A percentile compares a stretch with the other conserved stretches of the same genome.
phyloP scores from a whole-genome alignment of 1,140 invertebrate genomes.

The Phocides pigmalion region DNA sequence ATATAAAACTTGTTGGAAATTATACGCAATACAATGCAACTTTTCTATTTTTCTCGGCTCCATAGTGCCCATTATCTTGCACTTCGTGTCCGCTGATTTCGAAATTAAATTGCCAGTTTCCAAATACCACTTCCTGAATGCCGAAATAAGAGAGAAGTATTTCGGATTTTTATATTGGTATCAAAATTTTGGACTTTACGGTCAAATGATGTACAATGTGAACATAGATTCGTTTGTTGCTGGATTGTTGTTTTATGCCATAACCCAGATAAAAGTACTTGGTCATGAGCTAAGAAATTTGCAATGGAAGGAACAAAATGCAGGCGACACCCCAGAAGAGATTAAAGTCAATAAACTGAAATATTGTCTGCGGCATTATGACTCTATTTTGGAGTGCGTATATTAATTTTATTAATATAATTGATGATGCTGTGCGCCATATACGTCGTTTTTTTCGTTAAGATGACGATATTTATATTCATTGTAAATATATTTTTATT shows the following conservation, averaged over 20 bases:
- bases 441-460: too few relatives aligned
- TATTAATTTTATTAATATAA: background rate
- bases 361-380: slow-evolving; percentile 35
- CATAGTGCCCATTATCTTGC: slow-evolving; percentile 22
- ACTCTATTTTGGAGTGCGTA: slow-evolving; percentile 30
- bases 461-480: too few relatives aligned
- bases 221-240: slow-evolving; percentile 40
- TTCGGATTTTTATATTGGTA: slow-evolving; percentile 39
- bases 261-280: slow-evolving; percentile 44
- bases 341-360: slow-evolving; percentile 17
- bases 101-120: slow-evolving; percentile 28
- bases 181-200: slow-evolving; percentile 37
- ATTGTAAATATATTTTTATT: too few relatives aligned
- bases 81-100: slow-evolving; percentile 9
- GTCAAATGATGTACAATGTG: slow-evolving; percentile 42
- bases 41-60: slow-evolving; percentile 19
- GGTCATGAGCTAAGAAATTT: slow-evolving; percentile 14
- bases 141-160: slow-evolving; percentile 35
- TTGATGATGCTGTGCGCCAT: too few relatives aligned
- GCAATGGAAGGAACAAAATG: slow-evolving; percentile 7
- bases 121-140: slow-evolving; percentile 43
- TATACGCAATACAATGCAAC: slow-evolving; percentile 29
- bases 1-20: slow-evolving; percentile 36
- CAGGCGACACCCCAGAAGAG: background rate
- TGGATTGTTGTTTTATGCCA: slow-evolving; percentile 40